Evolutionary conservation across 2,888 invertebrate genomes (phyloP).

Genomic region (Cyrtodaria siliqua): DNA sequence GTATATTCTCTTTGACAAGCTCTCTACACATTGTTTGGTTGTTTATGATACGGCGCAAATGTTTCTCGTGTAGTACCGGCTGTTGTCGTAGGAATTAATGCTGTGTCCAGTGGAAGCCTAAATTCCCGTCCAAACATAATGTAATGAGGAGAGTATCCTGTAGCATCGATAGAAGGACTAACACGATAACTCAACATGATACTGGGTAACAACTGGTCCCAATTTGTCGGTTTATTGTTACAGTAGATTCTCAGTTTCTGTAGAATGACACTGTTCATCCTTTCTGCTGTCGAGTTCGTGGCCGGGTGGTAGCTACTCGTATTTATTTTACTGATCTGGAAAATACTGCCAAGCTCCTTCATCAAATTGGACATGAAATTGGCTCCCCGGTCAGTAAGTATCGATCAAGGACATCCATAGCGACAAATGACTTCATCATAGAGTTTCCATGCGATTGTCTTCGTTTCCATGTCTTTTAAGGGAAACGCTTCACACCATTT

Average conservation of each 20-base stretch:
- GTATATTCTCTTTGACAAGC: slow-evolving; percentile 41
- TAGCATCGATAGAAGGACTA: slow-evolving; percentile 53
- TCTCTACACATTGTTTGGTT: slow-evolving; percentile 31
- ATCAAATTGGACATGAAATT: slow-evolving; percentile 60
- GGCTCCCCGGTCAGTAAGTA: slow-evolving; percentile 61
- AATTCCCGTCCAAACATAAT: slow-evolving; percentile 60
- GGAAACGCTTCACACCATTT: slow-evolving; percentile 59
- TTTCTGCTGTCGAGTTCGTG: slow-evolving; percentile 59
- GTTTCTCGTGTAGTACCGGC: slow-evolving; percentile 28
- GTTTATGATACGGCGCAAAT: slow-evolving; percentile 27
- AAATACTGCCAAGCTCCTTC: slow-evolving; percentile 23
- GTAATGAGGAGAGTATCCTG: slow-evolving; percentile 55
- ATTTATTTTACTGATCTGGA: slow-evolving; percentile 42
- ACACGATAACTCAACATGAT: slow-evolving; percentile 63
- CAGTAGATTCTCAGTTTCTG: slow-evolving; percentile 52
- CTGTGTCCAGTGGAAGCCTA: slow-evolving; percentile 47
- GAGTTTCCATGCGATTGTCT: slow-evolving; percentile 51
- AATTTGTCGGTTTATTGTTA: slow-evolving; percentile 49
- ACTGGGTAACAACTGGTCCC: slow-evolving; percentile 55
- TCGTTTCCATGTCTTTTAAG: slow-evolving; percentile 45
- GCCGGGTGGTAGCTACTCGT: slow-evolving; percentile 62
- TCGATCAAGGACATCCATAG: slow-evolving; percentile 57
- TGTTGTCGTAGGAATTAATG: neutral
- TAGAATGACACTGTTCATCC: slow-evolving; percentile 52
- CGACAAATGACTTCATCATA: slow-evolving; percentile 60